Percentiles rank a stretch among this genome's conserved stretches.
phyloP scores from a whole-genome alignment of 2,888 invertebrate genomes.

The Cartodere bifasciata region DNA sequence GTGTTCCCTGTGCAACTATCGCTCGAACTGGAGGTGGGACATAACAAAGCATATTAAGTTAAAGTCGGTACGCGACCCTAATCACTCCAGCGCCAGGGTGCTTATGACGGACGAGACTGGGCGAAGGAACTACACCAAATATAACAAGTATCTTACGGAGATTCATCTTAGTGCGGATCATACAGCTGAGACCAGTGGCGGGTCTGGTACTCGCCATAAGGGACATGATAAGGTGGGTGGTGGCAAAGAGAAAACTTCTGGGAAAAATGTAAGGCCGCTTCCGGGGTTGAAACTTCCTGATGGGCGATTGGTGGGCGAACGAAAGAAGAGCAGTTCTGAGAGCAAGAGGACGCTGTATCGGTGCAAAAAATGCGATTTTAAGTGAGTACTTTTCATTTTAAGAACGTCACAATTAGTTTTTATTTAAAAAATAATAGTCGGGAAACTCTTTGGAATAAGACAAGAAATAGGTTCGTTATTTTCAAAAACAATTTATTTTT shows the following conservation, averaged over 20 bases:
- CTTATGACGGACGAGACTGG: constrained; percentile 88
- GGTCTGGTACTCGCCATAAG: constrained; percentile 31
- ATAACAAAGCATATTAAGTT: constrained; percentile 90
- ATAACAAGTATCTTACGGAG: constrained; percentile 75
- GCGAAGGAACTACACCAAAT: constrained; percentile 81
- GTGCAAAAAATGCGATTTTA: constrained; percentile 82
- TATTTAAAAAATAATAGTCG: too few relatives aligned
- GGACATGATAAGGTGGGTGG: constrained; percentile 22
- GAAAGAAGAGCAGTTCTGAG: constrained; percentile 38
- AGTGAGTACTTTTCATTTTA: constrained; percentile 49
- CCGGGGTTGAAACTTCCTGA: constrained; percentile 50
- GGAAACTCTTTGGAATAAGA: too few relatives aligned
- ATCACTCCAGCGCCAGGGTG: constrained; percentile 69
- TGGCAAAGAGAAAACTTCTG: constrained; percentile 16
- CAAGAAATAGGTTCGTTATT: too few relatives aligned
- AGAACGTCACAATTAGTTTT: too few relatives aligned
- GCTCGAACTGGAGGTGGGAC: constrained; percentile 96
- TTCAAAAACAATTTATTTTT: too few relatives aligned
- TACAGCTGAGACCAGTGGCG: constrained; percentile 31
- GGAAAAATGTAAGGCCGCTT: constrained; percentile 31
- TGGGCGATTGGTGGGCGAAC: constrained; percentile 30
- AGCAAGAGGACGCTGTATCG: constrained; percentile 71
- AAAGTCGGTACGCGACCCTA: constrained; percentile 73
- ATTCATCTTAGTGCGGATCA: constrained; percentile 30
- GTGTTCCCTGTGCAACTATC: constrained; percentile 86